Evolutionary conservation across 2,888 invertebrate genomes (phyloP), one percentile per base, ranked within the genome.

Genomic region (Synergus laeviventris): DNA sequence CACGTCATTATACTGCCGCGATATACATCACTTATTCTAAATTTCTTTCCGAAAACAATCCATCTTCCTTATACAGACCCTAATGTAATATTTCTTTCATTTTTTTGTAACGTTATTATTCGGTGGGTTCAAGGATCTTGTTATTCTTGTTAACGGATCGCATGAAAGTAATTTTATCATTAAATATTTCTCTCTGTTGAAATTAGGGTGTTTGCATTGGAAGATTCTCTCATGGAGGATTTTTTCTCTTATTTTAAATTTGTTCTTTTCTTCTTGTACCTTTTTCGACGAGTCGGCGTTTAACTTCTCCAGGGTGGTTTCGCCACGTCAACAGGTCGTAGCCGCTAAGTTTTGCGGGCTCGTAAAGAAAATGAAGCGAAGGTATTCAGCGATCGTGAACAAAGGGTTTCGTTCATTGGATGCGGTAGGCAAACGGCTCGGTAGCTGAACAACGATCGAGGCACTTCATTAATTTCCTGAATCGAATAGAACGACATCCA

Each of bases 331-430:
- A 77, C 78, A 78, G 76, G 74, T 77, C 77, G 73, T 66, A 56
- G 74, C 38, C 42, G 64, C 66, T 76, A 78, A 79, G 77, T 77
- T 79, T 77, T 77, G 79, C 75, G 76, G 66, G 73, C 78, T 79
- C 77, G 76, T 78, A 81, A 77, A 79, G 77, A 77, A 77, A 77
- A 78, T 74, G 78, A 76, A 31, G 79, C 74, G 70, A 75, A 79
- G 79, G 74, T 81, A 75, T 73, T 75, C 74, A 78, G 78, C 73
- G 78, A 74, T 70, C 11, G 11, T 73, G 79, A 79, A 81, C 80
- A 81, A 80, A 80, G 81, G 66, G 74, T 18, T 76, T 76, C 45
- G 73, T 81, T 74, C 77, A 79, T 77, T 74, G 75, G 76, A 54
- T 64, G 73, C 78, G 75, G 21, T 56, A 5, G 21, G 21, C 56